These are phyloP conservation scores for Perizoma flavofasciatum DNA, from an alignment of 2,888 invertebrate species.

Conservation along the genomic window DNA sequence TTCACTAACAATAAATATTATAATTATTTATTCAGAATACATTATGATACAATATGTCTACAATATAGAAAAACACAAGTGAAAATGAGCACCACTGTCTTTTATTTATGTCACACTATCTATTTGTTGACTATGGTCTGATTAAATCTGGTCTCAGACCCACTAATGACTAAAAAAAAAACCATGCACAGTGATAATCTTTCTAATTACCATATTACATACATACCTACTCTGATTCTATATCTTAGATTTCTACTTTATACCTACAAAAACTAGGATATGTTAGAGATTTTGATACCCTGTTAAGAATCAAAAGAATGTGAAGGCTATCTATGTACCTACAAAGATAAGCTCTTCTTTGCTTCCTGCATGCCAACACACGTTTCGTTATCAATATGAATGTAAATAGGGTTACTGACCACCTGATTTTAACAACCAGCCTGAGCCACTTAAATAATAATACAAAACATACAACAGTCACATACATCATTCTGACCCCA, in stretches of 20 bases:
- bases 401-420: constrained; percentile 8
- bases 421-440: background rate
- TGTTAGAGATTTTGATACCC: constrained; percentile 2
- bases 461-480: background rate
- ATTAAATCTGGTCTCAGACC: too few species aligned
- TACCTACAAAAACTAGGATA: too few species aligned
- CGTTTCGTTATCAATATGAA: constrained; percentile 14
- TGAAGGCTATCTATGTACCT: constrained; percentile 1
- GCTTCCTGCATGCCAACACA: constrained; percentile 19
- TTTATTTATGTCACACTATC: too few species aligned
- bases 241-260: too few species aligned
- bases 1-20: constrained; percentile 5
- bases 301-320: constrained; percentile 4
- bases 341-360: constrained; percentile 15
- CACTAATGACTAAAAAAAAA: too few species aligned
- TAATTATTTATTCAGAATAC: too few species aligned
- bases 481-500: background rate
- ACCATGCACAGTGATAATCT: too few species aligned
- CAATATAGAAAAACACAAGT: background rate
- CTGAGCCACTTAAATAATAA: background rate
- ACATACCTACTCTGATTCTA: too few species aligned
- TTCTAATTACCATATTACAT: too few species aligned
- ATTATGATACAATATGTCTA: too few species aligned
- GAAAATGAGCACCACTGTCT: background rate
- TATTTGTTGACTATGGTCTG: too few species aligned